Base-by-base conservation (phyloP, 2,888 invertebrate species). In the Metalampra italica region DNA sequence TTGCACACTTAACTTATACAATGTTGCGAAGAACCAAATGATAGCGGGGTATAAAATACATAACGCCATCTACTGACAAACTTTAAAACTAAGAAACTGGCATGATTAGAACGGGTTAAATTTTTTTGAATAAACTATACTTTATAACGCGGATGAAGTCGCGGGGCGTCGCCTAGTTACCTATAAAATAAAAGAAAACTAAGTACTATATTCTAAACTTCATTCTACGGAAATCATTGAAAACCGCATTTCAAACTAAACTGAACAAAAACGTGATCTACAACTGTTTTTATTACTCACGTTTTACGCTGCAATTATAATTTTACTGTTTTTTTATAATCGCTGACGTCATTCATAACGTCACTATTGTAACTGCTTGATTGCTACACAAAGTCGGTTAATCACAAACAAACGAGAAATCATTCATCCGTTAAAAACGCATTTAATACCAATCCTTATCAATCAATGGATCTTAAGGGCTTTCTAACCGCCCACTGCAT, bases 401-500 rank as follows among this genome's bases (percentile, higher is more conserved):
- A 49, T 30, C 15, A 30, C 30, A 37, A 45, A 46, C 13, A 29
- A 36, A 49, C 32, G 29, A 43, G 39, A 41, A 34, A 46, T 40
- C 43, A 40, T 42, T 45, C 45, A 47, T 30, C 37, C 45, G 15
- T 38, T 45, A 38, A 44, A 49, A 45, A 45, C 45, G 22, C 42
- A 39, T 47, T 51, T 41, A 43, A 53, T 55, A 49, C 39, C 37
- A 52, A 42, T 45, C 46, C 47, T 55, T 54, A 62, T 59, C 54
- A 54, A 57, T 59, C 57, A 56, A 47, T 44, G 42, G 36, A 40
- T 50, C 43, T 47, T 47, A 55, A 63, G 59, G 58, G 59, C 58
- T 60, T 55, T 55, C 55, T 37, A 22, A 49, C 49, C 62, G 54
- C 59, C 64, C 59, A 64, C 58, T 29, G 9, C 22, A 37, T 57